Percentiles rank a stretch among this genome's conserved stretches.
Evolutionary conservation across 2,113 vertebrate species (phyloP).

Genomic region (Archilochus colubris): DNA sequence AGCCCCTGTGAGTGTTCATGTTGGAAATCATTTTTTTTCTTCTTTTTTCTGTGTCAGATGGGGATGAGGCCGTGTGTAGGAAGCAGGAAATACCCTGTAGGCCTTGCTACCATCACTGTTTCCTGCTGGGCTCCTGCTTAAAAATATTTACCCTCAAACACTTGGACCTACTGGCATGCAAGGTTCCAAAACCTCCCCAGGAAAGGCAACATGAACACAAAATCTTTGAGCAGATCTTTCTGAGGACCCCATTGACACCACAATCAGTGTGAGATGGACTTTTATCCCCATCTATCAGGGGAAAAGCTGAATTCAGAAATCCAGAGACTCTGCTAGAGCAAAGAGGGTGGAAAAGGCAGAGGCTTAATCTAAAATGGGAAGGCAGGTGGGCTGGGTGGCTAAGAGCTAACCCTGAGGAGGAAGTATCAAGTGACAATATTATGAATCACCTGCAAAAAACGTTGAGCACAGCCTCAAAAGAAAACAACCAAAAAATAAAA

Average conservation of each 20-base stretch:
- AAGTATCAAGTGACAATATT: background rate
- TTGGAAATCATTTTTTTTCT: background rate
- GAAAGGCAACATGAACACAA: background rate
- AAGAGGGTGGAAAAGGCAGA: background rate
- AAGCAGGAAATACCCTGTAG: background rate
- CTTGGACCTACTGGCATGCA: background rate
- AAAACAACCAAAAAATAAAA: background rate
- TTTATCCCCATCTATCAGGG: background rate
- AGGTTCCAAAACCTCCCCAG: background rate
- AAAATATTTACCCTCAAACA: background rate
- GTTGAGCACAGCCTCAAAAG: background rate
- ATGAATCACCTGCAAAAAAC: background rate
- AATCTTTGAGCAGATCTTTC: background rate
- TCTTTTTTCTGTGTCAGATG: rapidly evolving
- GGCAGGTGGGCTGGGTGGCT: background rate
- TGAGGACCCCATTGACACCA: background rate
- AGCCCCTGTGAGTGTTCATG: background rate
- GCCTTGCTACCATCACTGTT: background rate
- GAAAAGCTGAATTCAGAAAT: background rate
- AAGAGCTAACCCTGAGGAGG: background rate
- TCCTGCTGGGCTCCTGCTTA: background rate
- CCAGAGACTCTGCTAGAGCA: background rate
- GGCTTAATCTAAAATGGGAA: background rate
- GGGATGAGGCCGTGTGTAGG: background rate
- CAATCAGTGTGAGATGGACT: background rate